phyloP scores from a whole-genome alignment of 2,797 vertebrate species.

The Sebastiscus tertius region DNA sequence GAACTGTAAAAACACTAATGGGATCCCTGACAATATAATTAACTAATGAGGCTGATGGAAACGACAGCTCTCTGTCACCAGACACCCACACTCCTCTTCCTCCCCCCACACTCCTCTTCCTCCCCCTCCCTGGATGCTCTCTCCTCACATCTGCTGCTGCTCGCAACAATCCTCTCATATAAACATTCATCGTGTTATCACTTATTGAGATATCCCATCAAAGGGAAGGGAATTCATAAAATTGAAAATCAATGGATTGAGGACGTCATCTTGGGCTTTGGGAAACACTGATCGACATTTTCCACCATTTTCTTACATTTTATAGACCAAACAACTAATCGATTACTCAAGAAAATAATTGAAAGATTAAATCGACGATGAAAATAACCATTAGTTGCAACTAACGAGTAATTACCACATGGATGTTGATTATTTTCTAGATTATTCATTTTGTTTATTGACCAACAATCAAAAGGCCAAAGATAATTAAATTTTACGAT shows the following conservation, averaged over 20 bases:
- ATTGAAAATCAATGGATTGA: neutral
- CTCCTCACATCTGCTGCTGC: slow-evolving; percentile 51
- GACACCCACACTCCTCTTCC: slow-evolving; percentile 23
- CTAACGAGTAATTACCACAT: too few relatives aligned
- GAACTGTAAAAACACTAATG: slow-evolving; percentile 71
- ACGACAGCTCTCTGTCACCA: slow-evolving; percentile 49
- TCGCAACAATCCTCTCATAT: neutral
- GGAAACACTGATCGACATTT: too few relatives aligned
- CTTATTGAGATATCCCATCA: neutral
- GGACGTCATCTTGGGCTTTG: too few relatives aligned
- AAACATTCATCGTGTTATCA: neutral
- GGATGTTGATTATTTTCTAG: neutral
- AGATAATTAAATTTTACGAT: neutral
- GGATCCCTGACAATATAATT: slow-evolving; percentile 74
- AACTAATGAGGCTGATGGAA: slow-evolving; percentile 68
- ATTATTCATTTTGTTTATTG: neutral
- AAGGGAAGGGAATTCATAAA: too few relatives aligned
- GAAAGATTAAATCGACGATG: too few relatives aligned
- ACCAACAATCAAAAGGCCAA: neutral
- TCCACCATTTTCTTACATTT: too few relatives aligned
- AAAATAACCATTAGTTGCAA: too few relatives aligned
- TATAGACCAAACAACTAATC: too few relatives aligned
- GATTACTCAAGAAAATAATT: too few relatives aligned
- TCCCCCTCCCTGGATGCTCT: neutral
- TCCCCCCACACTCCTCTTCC: neutral